A percentile compares a stretch with the other conserved stretches of the same genome.
phyloP scores from a whole-genome alignment of 2,888 invertebrate species.

The Rambutsinella grinnellia region DNA sequence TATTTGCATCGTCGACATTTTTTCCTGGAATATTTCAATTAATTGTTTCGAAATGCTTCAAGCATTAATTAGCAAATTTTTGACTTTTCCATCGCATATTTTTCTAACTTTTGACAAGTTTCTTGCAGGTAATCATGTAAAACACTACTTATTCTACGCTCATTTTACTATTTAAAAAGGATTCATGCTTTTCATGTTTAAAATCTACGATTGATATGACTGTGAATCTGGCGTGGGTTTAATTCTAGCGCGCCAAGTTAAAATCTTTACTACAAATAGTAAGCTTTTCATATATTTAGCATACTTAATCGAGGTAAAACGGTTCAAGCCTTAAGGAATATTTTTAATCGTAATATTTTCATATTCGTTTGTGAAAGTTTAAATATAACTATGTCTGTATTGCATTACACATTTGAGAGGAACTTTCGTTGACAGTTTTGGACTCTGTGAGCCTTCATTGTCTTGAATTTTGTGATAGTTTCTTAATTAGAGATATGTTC shows the following conservation, averaged over 20 bases:
- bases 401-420: constrained; percentile 63
- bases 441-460: constrained; percentile 48
- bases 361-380: no score
- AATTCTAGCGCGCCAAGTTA: no score
- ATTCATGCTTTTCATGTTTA: background rate
- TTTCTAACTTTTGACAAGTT: constrained; percentile 16
- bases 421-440: constrained; percentile 66
- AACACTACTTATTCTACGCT: constrained; percentile 2
- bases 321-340: no score
- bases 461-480: constrained; percentile 35
- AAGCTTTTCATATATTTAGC: constrained; percentile 17
- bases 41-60: constrained; percentile 14
- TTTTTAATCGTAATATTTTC: no score
- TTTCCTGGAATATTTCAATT: background rate
- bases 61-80: constrained; percentile 9
- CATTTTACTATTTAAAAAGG: background rate
- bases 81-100: constrained; percentile 1
- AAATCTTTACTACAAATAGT: no score
- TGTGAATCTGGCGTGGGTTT: no score
- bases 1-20: background rate
- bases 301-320: constrained; percentile 45
- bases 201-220: background rate
- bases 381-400: constrained; percentile 10
- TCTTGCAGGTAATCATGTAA: constrained; percentile 32
- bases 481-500: constrained; percentile 30